Evolutionary conservation across 2,888 invertebrate genomes (phyloP).

Genomic region (Amblyjoppa proteus): DNA sequence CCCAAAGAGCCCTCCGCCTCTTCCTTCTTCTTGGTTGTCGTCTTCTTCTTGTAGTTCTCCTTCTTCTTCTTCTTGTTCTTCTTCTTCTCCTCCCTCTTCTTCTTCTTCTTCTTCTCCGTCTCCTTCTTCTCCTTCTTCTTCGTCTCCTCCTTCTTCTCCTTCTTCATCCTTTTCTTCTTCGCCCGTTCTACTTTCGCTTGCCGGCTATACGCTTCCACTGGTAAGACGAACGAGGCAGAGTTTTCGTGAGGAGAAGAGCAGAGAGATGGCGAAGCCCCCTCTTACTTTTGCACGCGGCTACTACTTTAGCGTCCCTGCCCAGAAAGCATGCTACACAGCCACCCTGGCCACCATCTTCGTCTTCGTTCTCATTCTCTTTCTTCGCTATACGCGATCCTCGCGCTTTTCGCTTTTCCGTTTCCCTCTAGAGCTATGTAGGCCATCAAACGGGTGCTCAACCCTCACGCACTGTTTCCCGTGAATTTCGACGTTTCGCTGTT

Average conservation of each 20-base stretch:
- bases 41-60: conserved; percentile 64
- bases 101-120: conserved; percentile 19
- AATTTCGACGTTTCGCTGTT: conserved; percentile 14
- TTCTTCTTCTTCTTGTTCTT: conserved; percentile 62
- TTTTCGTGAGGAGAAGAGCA: conserved; percentile 54
- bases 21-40: conserved; percentile 64
- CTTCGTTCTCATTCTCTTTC: conserved; percentile 71
- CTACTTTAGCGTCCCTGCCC: conserved; percentile 74
- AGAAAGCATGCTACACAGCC: conserved; percentile 23
- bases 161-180: conserved; percentile 22
- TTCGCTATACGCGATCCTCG: conserved; percentile 48
- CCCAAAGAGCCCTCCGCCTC: conserved; percentile 79
- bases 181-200: conserved; percentile 27
- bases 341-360: conserved; percentile 69
- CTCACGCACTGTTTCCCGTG: conserved; percentile 75
- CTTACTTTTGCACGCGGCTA: conserved; percentile 64
- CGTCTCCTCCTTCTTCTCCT: conserved; percentile 63
- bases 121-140: conserved; percentile 53
- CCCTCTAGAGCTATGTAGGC: conserved; percentile 77
- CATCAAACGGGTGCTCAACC: conserved; percentile 82
- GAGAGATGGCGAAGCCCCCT: conserved; percentile 29
- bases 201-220: conserved; percentile 69
- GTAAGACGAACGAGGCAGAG: conserved; percentile 62
- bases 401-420: conserved; percentile 30
- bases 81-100: conserved; percentile 62